A percentile compares a stretch with the other conserved stretches of the same genome.
Evolutionary conservation across 1,140 invertebrate species (phyloP).

Genomic region (Bombus breviceps): DNA sequence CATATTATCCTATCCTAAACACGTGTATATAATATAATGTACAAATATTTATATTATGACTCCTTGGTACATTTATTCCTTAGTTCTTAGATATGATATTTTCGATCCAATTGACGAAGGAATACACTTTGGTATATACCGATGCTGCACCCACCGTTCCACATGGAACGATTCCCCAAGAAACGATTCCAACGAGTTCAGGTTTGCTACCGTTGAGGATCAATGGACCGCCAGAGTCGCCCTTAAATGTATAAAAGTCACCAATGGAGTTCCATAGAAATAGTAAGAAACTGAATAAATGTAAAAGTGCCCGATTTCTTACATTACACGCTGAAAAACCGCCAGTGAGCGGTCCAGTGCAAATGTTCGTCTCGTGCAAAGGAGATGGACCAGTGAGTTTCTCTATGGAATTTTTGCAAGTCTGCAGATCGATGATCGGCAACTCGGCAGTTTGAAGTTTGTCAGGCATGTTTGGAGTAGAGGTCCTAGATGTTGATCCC

Average conservation of each 20-base stretch:
- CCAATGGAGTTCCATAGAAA: not conserved
- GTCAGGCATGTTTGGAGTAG: constrained; percentile 35
- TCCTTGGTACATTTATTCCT: not conserved
- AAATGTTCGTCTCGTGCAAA: constrained; percentile 82
- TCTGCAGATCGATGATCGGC: constrained; percentile 50
- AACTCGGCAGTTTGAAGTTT: constrained; percentile 64
- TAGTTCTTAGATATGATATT: constrained; percentile 2
- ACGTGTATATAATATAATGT: no score
- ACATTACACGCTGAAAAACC: constrained; percentile 85
- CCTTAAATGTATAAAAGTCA: constrained; percentile 57
- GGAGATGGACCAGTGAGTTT: constrained; percentile 57
- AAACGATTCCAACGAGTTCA: constrained; percentile 79
- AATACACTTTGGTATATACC: constrained; percentile 76
- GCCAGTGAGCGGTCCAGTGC: constrained; percentile 84
- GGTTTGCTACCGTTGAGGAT: constrained; percentile 52
- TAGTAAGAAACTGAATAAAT: not conserved
- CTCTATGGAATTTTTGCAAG: constrained; percentile 63
- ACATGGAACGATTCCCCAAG: constrained; percentile 81
- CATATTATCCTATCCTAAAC: no score
- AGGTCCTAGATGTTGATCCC: constrained; percentile 76
- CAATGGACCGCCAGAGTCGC: constrained; percentile 82
- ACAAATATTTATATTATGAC: not conserved
- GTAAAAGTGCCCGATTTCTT: constrained; percentile 70
- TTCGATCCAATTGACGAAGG: constrained; percentile 78
- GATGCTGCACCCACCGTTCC: constrained; percentile 69